Evolutionary conservation across 2,797 vertebrate species (phyloP).

Genomic region (Lithobates sylvaticus): DNA sequence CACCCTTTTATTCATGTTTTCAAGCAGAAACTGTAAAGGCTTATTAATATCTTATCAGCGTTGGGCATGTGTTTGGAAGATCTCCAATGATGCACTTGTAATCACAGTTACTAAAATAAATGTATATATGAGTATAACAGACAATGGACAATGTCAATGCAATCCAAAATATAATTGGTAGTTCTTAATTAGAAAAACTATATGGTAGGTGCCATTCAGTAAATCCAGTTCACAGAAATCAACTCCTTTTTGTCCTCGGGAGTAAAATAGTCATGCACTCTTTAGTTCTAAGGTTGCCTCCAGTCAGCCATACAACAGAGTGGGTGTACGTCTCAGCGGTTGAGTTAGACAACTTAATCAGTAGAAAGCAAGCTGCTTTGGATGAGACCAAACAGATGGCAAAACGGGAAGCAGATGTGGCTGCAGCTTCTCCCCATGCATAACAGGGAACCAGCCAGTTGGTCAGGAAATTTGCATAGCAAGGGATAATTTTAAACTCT

Average conservation of each 20-base stretch:
- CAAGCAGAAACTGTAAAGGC: too few relatives aligned
- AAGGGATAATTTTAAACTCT: conserved; percentile 87
- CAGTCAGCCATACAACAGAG: conserved; percentile 60
- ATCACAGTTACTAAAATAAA: too few relatives aligned
- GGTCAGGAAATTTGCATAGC: conserved; percentile 93
- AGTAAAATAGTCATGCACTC: conserved; percentile 68
- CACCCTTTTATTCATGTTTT: too few relatives aligned
- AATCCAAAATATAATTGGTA: too few relatives aligned
- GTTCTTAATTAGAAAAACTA: not conserved
- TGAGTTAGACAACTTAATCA: conserved; percentile 77
- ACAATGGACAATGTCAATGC: too few relatives aligned
- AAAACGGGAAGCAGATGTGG: conserved; percentile 93
- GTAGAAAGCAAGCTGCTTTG: conserved; percentile 71
- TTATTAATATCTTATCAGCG: too few relatives aligned
- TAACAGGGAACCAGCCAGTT: conserved; percentile 85
- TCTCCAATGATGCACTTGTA: too few relatives aligned
- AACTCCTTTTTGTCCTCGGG: conserved; percentile 67
- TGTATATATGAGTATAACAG: too few relatives aligned
- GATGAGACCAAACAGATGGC: conserved; percentile 85
- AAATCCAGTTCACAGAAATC: conserved; percentile 61
- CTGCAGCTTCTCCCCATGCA: conserved; percentile 80
- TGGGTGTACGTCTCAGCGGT: conserved; percentile 62
- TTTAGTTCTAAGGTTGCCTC: conserved; percentile 20
- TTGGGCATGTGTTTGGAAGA: too few relatives aligned
- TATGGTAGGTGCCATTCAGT: not conserved